Conservation (phyloP, 2,113 vertebrate genomes). For the Phycodurus eques region DNA sequence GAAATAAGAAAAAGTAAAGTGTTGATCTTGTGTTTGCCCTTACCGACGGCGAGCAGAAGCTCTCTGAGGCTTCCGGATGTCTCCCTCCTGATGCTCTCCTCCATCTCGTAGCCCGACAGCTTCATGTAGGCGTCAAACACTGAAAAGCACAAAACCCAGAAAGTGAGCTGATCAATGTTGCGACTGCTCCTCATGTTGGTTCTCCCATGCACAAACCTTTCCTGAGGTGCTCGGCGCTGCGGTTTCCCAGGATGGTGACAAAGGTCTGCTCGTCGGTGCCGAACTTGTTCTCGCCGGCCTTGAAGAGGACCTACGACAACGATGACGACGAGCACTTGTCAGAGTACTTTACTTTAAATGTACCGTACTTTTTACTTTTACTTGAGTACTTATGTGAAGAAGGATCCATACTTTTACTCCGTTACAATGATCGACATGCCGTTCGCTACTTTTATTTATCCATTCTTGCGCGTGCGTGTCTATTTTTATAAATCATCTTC, state of each 20-base stretch:
- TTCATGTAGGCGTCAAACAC: conserved; percentile 95
- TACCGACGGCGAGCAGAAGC: conserved; percentile 90
- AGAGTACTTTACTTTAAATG: too few relatives aligned
- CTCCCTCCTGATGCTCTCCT: conserved; percentile 91
- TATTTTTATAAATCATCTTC: too few relatives aligned
- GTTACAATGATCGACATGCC: too few relatives aligned
- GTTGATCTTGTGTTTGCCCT: conserved; percentile 14
- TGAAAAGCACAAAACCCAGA: not conserved
- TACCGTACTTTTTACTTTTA: too few relatives aligned
- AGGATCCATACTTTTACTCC: too few relatives aligned
- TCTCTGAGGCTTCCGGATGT: conserved; percentile 84
- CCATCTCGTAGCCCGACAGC: conserved; percentile 88
- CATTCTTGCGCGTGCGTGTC: too few relatives aligned
- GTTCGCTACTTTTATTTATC: too few relatives aligned
- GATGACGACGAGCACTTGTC: not conserved
- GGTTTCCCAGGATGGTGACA: conserved; percentile 90
- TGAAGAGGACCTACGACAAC: conserved; percentile 80
- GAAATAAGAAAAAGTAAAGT: too few relatives aligned
- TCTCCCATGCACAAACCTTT: conserved; percentile 73
- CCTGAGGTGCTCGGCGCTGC: conserved; percentile 84
- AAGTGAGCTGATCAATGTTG: not conserved
- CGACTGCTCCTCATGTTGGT: too few relatives aligned
- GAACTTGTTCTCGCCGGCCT: conserved; percentile 90
- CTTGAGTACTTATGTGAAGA: too few relatives aligned
- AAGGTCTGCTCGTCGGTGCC: conserved; percentile 93